Evolutionary conservation across 1,140 invertebrate genomes (phyloP), one percentile per base, ranked within the genome.

Genomic region (Lineus longissimus): DNA sequence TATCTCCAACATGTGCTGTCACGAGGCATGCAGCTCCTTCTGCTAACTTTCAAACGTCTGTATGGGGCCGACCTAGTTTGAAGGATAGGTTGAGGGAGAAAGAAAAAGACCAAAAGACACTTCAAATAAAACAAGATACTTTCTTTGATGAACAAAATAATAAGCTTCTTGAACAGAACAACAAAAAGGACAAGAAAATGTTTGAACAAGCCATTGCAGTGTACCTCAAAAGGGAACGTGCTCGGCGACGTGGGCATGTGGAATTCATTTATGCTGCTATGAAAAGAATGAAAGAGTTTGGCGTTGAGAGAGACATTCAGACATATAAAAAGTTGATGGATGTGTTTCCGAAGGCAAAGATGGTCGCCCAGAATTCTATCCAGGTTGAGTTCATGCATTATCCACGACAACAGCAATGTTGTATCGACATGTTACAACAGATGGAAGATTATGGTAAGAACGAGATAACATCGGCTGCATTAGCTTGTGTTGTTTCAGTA

Each of bases 221-320:
- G 6, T 51, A 51, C n/a, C 47, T 51, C 61, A 57, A 65, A 62
- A 27, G 51, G 31, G 61, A 66, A 60, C 54, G 68, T 57, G 60
- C 61, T 54, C 62, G 30, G 40, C 66, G 70, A 29, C 82, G 87
- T 57, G 92, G 92, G 33, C 91, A 95, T 80, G 91, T 96, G 0
- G 91, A 97, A 72, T 99, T 99, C 81, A 94, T 98, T 67, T 89
- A 92, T 76, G 86, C 90, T 1, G 94, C 95, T 0, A 74, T 98
- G 29, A 87, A 88, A 51, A 86, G 91, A 69, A 91, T 99, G 91
- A 87, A 95, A 69, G 88, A 91, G 54, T 98, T 93, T 84, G 90
- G 90, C 0, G 71, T 84, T 0, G 86, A 95, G 51, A 89, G 90
- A 76, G 95, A 99, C 83, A 72, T 98, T 15, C 90, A 94, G 72